Conservation (phyloP, 2,797 vertebrate genomes). For the Cirrhinus molitorella region DNA sequence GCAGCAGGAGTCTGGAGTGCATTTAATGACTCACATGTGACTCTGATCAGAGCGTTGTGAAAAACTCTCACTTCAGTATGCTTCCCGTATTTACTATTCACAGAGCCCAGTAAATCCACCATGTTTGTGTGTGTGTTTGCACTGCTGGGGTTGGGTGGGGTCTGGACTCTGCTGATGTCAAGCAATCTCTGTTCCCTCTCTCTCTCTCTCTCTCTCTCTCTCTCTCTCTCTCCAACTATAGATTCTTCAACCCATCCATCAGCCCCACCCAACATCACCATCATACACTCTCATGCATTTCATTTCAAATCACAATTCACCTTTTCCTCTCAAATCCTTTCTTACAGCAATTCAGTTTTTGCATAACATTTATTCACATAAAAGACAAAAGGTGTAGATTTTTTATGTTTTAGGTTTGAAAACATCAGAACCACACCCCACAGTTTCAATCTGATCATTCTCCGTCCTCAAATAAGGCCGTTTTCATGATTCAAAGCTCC, state of each 20-base stretch:
- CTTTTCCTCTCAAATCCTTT: background rate
- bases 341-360: background rate
- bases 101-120: conserved; percentile 9
- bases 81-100: conserved; percentile 3
- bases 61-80: background rate
- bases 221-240: background rate
- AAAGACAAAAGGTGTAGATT: no score
- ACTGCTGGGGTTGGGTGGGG: conserved; percentile 23
- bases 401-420: no score
- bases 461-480: background rate
- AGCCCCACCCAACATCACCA: conserved; percentile 25
- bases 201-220: conserved; percentile 28
- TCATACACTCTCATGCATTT: conserved; percentile 21
- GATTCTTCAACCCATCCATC: conserved; percentile 20
- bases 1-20: background rate
- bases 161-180: conserved; percentile 43
- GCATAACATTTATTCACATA: no score
- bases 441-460: background rate
- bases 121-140: background rate
- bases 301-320: background rate
- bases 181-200: conserved; percentile 19
- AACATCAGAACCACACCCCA: background rate
- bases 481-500: background rate
- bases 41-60: conserved; percentile 1
- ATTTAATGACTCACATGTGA: conserved; percentile 24